phyloP scores from a whole-genome alignment of 2,888 invertebrate species.

The Andricus quercusramuli region DNA sequence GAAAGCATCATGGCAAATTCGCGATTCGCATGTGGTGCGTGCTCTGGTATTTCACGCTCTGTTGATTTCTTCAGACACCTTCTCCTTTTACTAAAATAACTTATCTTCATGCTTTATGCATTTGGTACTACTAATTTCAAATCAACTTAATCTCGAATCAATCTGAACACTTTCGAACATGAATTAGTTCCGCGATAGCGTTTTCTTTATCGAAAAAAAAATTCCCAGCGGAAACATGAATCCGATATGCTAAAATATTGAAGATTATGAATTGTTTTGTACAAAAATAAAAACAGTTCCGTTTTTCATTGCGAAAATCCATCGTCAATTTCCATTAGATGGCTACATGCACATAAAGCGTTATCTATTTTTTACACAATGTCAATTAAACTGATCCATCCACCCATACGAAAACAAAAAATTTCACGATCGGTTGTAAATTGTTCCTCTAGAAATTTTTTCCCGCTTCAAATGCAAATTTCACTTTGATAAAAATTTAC shows the following conservation, averaged over 20 bases:
- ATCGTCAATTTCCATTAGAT: no score
- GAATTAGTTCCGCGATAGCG: constrained; percentile 1
- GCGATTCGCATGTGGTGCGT: constrained; percentile 12
- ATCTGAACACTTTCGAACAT: constrained; percentile 27
- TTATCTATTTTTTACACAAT: no score
- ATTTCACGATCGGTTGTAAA: no score
- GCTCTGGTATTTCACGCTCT: constrained; percentile 36
- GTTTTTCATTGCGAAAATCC: no score
- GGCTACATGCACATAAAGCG: no score
- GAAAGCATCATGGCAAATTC: constrained; percentile 17
- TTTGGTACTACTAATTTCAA: constrained; percentile 21
- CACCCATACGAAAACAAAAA: no score
- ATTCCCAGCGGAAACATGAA: not conserved
- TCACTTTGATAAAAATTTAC: no score
- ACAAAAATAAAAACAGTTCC: not conserved
- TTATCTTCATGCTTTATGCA: constrained; percentile 35
- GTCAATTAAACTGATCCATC: no score
- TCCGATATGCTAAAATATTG: not conserved
- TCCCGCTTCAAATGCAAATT: no score
- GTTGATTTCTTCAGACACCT: constrained; percentile 20
- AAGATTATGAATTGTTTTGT: not conserved
- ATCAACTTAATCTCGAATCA: constrained; percentile 20
- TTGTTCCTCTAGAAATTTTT: no score
- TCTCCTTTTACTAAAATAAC: constrained; percentile 16
- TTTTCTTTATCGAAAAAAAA: constrained; percentile 7